A percentile compares a stretch with the other conserved stretches of the same genome.
phyloP scores from a whole-genome alignment of 2,113 vertebrate species.

The Erythrolamprus reginae region DNA sequence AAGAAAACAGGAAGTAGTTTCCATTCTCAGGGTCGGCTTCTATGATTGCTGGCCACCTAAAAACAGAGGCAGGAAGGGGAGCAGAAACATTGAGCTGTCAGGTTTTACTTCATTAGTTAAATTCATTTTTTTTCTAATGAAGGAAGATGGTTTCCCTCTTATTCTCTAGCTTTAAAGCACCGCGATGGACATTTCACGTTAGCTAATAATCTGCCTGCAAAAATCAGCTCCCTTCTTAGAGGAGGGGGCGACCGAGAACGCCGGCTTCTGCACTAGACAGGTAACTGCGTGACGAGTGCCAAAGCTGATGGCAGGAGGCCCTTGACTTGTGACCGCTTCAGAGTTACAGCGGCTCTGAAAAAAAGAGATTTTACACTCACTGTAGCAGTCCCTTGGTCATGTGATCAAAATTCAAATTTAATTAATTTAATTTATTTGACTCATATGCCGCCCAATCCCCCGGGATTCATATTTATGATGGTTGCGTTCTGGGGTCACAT shows the following conservation, averaged over 20 bases:
- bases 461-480: no score
- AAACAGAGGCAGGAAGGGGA: neutral
- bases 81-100: neutral
- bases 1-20: constrained; percentile 64
- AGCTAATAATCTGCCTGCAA: neutral
- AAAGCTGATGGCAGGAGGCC: neutral
- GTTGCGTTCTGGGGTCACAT: no score
- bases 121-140: neutral
- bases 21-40: constrained; percentile 67
- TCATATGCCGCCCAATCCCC: no score
- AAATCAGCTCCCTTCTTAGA: neutral
- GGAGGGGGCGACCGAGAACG: neutral
- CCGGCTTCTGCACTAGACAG: neutral
- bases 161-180: neutral
- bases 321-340: neutral
- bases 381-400: neutral
- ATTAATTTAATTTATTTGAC: no score
- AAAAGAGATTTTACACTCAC: neutral
- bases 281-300: no score
- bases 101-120: neutral
- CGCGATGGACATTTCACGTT: neutral
- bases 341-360: neutral
- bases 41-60: constrained; percentile 73
- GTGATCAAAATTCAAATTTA: no score
- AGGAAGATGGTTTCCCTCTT: neutral